These are phyloP conservation scores for Rhombomys opimus DNA, from an alignment of 2,113 vertebrate species.

Conservation along the genomic window DNA sequence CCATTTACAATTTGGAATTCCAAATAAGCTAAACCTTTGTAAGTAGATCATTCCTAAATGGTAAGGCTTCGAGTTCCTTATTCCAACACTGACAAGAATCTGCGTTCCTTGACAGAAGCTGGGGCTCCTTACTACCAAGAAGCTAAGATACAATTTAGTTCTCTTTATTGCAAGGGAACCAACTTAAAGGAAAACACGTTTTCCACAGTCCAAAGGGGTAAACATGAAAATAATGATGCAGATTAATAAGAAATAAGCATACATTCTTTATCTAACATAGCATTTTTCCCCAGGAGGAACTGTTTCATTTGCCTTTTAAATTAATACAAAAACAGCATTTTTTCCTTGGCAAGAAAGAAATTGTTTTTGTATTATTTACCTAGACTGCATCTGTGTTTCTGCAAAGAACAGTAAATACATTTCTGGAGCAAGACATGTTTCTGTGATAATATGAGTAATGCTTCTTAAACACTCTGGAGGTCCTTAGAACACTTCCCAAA, in stretches of 20 bases:
- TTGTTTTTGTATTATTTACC: constrained; percentile 83
- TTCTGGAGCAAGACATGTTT: constrained; percentile 79
- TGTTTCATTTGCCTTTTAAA: constrained; percentile 75
- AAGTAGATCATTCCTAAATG: constrained; percentile 8
- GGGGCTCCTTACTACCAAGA: neutral
- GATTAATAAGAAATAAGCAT: constrained; percentile 54
- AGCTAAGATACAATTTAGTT: constrained; percentile 38
- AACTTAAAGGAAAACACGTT: constrained; percentile 40
- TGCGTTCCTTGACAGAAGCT: constrained; percentile 28
- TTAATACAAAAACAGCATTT: constrained; percentile 77
- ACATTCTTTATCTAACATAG: constrained; percentile 32
- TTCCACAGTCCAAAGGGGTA: constrained; percentile 41
- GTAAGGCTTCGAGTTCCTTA: constrained; percentile 1
- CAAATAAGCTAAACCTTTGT: constrained; percentile 50
- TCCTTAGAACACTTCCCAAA: constrained; percentile 67
- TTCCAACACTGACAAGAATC: too few species aligned
- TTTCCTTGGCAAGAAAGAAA: constrained; percentile 77
- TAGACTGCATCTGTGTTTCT: constrained; percentile 80
- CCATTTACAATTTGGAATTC: neutral
- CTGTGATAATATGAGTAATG: constrained; percentile 77
- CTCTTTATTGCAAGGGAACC: constrained; percentile 26
- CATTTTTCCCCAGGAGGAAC: constrained; percentile 52
- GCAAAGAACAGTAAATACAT: constrained; percentile 82
- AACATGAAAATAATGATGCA: constrained; percentile 42
- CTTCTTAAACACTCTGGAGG: constrained; percentile 70